Conservation (phyloP, 2,888 invertebrate genomes). For the Caradrina kadenii region DNA sequence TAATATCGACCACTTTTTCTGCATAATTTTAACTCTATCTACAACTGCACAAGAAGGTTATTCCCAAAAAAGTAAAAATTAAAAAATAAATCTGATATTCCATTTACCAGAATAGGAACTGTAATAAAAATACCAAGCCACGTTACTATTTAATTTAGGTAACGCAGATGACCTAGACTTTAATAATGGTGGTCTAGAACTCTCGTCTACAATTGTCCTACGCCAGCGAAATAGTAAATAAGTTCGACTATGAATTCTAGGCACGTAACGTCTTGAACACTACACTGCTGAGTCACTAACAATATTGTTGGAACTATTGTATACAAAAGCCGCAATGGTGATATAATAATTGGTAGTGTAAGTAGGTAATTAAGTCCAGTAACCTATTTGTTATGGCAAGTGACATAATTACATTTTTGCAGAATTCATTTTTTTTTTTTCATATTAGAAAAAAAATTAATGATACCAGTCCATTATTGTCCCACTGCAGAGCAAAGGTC, state of each 20-base stretch:
- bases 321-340: conserved; percentile 6
- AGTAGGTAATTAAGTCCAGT: conserved; percentile 10
- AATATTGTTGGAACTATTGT: background rate
- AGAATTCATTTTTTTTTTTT: too few relatives aligned
- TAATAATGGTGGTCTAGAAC: conserved; percentile 46
- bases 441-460: too few relatives aligned
- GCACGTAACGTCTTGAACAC: conserved; percentile 16
- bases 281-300: conserved; percentile 9
- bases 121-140: conserved; percentile 3
- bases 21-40: too few relatives aligned
- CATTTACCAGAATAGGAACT: background rate
- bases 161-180: conserved; percentile 50
- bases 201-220: conserved; percentile 49
- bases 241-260: conserved; percentile 38
- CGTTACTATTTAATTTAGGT: conserved; percentile 11
- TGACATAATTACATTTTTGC: background rate
- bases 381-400: conserved; percentile 8
- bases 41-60: too few relatives aligned
- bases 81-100: background rate
- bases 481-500: too few relatives aligned
- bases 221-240: conserved; percentile 47
- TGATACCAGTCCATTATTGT: too few relatives aligned
- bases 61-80: too few relatives aligned
- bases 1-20: too few relatives aligned
- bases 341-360: background rate